Percentiles rank a stretch among this genome's conserved stretches.
Conservation (phyloP, 2,888 invertebrate genomes). For the Ferdinandea cuprea region DNA sequence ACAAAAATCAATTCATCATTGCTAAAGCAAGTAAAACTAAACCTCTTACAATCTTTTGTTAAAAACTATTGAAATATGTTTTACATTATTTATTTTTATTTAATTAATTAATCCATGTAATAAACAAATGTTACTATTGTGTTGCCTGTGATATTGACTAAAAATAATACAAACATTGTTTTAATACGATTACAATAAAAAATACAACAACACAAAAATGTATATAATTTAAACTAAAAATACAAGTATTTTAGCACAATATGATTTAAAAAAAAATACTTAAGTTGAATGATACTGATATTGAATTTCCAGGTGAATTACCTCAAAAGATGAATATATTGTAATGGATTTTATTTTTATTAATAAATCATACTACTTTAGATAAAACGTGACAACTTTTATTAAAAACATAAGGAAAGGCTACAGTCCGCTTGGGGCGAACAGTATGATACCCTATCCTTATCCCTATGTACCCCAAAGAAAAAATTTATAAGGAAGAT, state of each 20-base stretch:
- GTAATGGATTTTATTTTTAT: no score
- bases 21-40: constrained; percentile 10
- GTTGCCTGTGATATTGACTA: constrained; percentile 67
- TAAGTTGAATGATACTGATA: no score
- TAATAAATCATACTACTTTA: no score
- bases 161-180: constrained; percentile 33
- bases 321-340: no score
- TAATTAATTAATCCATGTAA: constrained; percentile 11
- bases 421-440: no score
- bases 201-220: constrained; percentile 5
- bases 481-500: no score
- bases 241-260: neutral
- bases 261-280: no score
- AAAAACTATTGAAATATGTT: neutral
- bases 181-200: constrained; percentile 1
- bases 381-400: no score
- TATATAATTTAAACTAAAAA: constrained; percentile 37
- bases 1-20: constrained; percentile 8
- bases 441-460: no score
- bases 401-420: no score
- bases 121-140: constrained; percentile 45
- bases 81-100: constrained; percentile 39
- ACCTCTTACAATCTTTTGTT: neutral
- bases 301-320: no score
- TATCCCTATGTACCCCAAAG: no score